These are phyloP conservation scores for Diachasmimorpha longicaudata DNA, from an alignment of 1,140 invertebrate genomes.

Conservation along the genomic window DNA sequence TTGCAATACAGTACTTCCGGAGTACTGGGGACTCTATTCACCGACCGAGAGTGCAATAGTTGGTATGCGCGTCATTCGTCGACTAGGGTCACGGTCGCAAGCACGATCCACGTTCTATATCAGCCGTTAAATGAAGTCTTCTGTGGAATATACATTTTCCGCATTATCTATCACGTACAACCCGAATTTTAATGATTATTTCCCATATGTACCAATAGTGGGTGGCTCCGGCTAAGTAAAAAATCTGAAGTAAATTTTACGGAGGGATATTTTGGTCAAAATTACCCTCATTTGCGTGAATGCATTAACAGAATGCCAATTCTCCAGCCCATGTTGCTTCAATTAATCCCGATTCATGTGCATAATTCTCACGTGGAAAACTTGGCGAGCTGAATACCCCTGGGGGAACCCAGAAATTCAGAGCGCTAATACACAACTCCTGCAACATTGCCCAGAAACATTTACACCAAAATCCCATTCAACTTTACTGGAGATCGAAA, in stretches of 20 bases:
- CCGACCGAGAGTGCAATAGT: not conserved
- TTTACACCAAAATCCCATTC: not conserved
- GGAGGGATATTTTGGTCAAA: too few species aligned
- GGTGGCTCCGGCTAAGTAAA: not conserved
- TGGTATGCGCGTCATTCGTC: not conserved
- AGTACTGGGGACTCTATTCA: not conserved
- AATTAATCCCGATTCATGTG: too few species aligned
- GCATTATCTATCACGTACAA: constrained; percentile 62
- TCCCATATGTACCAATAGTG: too few species aligned
- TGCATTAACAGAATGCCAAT: too few species aligned
- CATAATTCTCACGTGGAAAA: too few species aligned
- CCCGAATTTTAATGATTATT: not conserved
- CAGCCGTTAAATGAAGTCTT: not conserved
- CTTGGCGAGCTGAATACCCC: too few species aligned
- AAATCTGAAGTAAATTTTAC: not conserved
- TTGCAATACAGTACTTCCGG: not conserved
- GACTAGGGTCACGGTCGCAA: not conserved
- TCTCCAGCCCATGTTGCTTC: too few species aligned
- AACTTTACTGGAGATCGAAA: not conserved
- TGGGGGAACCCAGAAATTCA: too few species aligned
- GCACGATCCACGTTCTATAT: not conserved
- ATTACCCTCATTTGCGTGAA: too few species aligned
- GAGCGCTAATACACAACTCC: too few species aligned
- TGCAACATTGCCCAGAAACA: too few species aligned
- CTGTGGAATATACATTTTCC: not conserved